phyloP scores from a whole-genome alignment of 2,113 vertebrate species.

The Micronycteris hirsuta region DNA sequence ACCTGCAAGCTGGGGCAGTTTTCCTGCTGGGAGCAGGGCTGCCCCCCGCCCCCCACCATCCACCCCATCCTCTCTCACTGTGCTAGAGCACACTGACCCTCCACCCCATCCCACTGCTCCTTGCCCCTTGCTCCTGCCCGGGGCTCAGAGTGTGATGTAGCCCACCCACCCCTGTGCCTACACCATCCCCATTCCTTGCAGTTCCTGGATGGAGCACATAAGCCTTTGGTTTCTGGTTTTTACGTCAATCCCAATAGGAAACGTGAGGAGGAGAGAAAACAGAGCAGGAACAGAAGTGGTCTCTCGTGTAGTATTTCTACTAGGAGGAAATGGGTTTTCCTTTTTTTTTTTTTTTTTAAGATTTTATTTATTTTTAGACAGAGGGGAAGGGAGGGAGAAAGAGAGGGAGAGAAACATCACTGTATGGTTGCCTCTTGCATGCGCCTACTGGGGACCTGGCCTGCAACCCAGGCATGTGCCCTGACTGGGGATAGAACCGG shows the following conservation, averaged over 20 bases:
- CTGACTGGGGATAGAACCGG: no score
- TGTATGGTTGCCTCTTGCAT: no score
- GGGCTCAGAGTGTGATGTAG: not conserved
- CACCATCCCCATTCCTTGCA: not conserved
- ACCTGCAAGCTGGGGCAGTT: not conserved
- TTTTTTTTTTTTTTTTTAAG: no score
- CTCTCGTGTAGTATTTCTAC: not conserved
- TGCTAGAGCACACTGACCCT: no score
- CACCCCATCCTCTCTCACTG: no score
- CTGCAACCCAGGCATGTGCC: no score
- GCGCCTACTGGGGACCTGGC: no score
- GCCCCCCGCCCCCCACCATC: no score
- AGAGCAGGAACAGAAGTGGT: not conserved
- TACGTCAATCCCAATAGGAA: not conserved
- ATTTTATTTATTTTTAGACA: no score
- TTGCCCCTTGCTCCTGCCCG: not conserved
- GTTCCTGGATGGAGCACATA: rapidly evolving
- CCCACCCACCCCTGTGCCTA: rapidly evolving
- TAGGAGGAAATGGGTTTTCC: not conserved
- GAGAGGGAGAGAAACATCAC: no score
- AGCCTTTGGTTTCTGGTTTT: not conserved
- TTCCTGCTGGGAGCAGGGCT: not conserved
- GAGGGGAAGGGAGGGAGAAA: no score
- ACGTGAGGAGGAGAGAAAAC: not conserved
- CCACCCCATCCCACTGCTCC: rapidly evolving